phyloP scores from a whole-genome alignment of 64 coral and sea anemone species.

The Stylophora pistillata region DNA sequence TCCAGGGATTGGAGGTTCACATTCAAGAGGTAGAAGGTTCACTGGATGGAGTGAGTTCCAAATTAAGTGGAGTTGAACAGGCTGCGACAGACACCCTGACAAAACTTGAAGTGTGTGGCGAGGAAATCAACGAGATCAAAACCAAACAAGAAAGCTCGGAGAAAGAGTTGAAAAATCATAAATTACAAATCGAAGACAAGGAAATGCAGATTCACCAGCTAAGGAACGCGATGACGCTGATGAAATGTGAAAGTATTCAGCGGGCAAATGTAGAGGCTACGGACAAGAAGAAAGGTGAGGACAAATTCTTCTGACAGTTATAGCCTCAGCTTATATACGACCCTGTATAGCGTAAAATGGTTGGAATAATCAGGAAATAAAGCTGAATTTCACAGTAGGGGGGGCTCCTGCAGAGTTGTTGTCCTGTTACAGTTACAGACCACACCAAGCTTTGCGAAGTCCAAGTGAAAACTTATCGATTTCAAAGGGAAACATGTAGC shows the following conservation, averaged over 20 bases:
- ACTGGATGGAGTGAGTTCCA: background rate
- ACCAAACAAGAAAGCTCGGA: background rate
- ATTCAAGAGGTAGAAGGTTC: background rate
- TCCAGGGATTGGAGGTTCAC: constrained; percentile 1
- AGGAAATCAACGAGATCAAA: background rate
- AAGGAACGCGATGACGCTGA: constrained; percentile 17
- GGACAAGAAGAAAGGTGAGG: constrained; percentile 18
- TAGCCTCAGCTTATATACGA: too few relatives aligned
- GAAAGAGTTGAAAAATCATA: background rate
- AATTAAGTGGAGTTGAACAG: background rate
- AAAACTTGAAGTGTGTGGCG: background rate
- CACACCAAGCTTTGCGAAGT: too few relatives aligned
- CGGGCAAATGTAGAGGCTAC: background rate
- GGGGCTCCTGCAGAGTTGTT: too few relatives aligned
- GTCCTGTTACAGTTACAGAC: too few relatives aligned
- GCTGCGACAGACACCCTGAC: background rate
- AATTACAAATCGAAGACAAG: constrained; percentile 31
- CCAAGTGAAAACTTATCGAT: too few relatives aligned
- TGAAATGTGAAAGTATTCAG: constrained; percentile 22
- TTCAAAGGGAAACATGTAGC: too few relatives aligned
- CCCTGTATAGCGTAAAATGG: too few relatives aligned
- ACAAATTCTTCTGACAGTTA: too few relatives aligned
- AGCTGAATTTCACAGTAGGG: too few relatives aligned
- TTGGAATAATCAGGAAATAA: too few relatives aligned
- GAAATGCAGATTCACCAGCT: constrained; percentile 50